Conservation (phyloP, 2,113 vertebrate species). For the Sciurus niger region DNA sequence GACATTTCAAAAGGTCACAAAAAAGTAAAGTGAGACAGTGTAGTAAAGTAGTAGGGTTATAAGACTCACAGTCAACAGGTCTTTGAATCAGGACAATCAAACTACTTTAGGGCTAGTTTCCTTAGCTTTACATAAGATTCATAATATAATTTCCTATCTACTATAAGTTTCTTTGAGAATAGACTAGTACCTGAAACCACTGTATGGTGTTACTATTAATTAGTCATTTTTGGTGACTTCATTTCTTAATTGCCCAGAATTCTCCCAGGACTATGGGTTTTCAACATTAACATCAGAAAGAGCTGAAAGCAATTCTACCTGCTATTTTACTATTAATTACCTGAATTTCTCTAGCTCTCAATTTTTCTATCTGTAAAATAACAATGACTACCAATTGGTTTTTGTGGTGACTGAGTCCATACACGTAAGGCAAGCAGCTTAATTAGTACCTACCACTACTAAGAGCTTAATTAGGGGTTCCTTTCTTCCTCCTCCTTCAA, state of each 20-base stretch:
- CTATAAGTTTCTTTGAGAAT: background rate
- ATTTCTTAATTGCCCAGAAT: background rate
- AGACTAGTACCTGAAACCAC: background rate
- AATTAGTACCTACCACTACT: background rate
- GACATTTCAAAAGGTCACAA: background rate
- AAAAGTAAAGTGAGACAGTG: background rate
- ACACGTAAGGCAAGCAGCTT: background rate
- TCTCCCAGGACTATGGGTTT: background rate
- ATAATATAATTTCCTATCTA: background rate
- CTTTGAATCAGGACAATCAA: background rate
- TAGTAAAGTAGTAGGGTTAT: background rate
- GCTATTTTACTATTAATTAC: background rate
- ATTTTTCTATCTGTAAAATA: background rate
- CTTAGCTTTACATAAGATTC: background rate
- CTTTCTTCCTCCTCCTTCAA: background rate
- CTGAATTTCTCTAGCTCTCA: background rate
- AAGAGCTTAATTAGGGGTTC: slow-evolving; percentile 17
- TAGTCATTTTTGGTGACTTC: background rate
- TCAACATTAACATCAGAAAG: background rate
- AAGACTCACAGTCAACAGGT: background rate
- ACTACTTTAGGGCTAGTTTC: background rate
- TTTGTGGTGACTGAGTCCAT: background rate
- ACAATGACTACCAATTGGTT: background rate
- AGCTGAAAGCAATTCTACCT: background rate
- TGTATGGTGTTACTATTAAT: background rate